phyloP scores from a whole-genome alignment of 2,888 invertebrate genomes.

The Cancer borealis region DNA sequence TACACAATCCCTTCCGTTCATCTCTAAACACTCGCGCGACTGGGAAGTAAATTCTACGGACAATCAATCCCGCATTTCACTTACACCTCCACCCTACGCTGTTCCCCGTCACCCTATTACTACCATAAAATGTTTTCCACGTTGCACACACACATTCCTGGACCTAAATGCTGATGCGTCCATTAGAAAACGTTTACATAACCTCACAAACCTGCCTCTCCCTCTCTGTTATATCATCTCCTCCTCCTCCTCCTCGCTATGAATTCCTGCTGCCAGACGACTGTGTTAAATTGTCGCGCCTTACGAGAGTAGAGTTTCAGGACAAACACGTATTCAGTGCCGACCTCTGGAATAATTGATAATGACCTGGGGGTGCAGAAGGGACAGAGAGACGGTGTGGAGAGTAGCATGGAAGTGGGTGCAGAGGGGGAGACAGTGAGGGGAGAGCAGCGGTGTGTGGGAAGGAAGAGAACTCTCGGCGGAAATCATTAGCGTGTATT shows the following conservation, averaged over 20 bases:
- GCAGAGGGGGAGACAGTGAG: neutral
- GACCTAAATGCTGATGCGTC: neutral
- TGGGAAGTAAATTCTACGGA: neutral
- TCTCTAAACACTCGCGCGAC: too few species aligned
- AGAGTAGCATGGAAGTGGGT: neutral
- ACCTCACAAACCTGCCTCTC: neutral
- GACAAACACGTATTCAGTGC: neutral
- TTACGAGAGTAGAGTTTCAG: neutral
- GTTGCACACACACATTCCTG: neutral
- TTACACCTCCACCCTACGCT: neutral
- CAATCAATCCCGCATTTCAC: neutral
- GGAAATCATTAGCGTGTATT: conserved; percentile 2
- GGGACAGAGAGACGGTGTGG: neutral
- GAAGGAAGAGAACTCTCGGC: neutral
- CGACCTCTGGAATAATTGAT: neutral
- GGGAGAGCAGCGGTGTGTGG: neutral
- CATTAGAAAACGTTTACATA: neutral
- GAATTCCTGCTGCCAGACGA: neutral
- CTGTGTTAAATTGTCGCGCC: neutral
- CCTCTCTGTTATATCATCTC: neutral
- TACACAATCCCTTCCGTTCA: too few species aligned
- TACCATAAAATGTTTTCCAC: neutral
- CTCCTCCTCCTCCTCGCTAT: neutral
- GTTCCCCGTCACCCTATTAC: neutral
- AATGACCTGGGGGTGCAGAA: neutral